A percentile compares a stretch with the other conserved stretches of the same genome.
phyloP scores from a whole-genome alignment of 2,113 vertebrate genomes.

The Urocynchramus pylzowi region DNA sequence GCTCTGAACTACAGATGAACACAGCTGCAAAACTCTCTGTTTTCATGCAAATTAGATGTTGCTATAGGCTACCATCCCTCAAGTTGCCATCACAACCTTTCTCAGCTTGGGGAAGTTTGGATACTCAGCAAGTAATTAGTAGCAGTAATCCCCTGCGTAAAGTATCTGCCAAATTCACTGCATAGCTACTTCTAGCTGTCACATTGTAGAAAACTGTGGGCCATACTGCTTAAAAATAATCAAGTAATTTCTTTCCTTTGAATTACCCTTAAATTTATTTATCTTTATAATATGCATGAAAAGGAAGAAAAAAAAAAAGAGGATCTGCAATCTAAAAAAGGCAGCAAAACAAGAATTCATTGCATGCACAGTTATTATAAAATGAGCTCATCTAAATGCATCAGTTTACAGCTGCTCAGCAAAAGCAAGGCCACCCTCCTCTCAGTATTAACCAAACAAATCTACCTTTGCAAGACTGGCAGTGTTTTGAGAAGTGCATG shows the following conservation, averaged over 20 bases:
- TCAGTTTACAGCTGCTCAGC: not conserved
- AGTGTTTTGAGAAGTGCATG: not conserved
- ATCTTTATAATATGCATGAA: not conserved
- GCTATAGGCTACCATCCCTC: not conserved
- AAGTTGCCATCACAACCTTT: not conserved
- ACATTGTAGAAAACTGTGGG: not conserved
- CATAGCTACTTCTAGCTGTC: not conserved
- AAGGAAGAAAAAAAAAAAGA: not conserved
- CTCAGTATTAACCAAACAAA: not conserved
- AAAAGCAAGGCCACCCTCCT: not conserved
- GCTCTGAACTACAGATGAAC: not conserved
- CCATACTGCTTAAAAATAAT: not conserved
- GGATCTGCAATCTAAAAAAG: not conserved
- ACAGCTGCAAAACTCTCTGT: not conserved
- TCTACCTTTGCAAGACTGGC: not conserved
- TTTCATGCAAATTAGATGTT: constrained; percentile 30
- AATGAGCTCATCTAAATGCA: not conserved
- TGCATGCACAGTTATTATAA: not conserved
- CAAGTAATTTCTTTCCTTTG: not conserved
- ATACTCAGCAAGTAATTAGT: constrained; percentile 8
- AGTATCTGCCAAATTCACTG: not conserved
- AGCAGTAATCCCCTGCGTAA: not conserved
- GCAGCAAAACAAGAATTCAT: not conserved
- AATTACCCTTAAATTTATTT: not conserved
- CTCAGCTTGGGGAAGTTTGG: not conserved